A percentile compares a stretch with the other conserved stretches of the same genome.
These are phyloP conservation scores for Sisor rabdophorus DNA, from an alignment of 2,113 vertebrate genomes.

Conservation along the genomic window DNA sequence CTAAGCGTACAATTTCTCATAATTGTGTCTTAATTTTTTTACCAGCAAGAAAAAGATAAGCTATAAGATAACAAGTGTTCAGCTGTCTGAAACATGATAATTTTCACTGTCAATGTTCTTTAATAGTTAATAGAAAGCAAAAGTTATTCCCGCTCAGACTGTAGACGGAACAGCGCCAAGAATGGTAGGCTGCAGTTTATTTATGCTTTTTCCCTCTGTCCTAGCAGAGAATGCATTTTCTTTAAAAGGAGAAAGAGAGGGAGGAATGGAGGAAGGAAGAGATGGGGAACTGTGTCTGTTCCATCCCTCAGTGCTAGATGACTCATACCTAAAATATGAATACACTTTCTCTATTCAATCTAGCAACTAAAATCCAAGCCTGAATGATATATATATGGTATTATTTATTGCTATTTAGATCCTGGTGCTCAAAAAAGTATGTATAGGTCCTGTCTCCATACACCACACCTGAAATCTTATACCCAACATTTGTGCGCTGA, in stretches of 20 bases:
- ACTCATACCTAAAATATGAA: conserved; percentile 47
- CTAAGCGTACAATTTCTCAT: background rate
- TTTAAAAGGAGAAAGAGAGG: conserved; percentile 43
- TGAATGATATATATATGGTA: too few species aligned
- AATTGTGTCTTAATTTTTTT: background rate
- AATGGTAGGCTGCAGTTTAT: background rate
- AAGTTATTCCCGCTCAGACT: background rate
- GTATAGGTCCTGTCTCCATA: too few species aligned
- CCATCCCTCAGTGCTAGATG: conserved; percentile 39
- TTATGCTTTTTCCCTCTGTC: conserved; percentile 36
- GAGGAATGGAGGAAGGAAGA: background rate
- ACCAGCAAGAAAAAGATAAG: too few species aligned
- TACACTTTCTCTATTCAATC: conserved; percentile 18
- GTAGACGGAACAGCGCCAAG: conserved; percentile 9
- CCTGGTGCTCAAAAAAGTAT: too few species aligned
- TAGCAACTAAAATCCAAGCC: conserved; percentile 20
- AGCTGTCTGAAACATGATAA: background rate
- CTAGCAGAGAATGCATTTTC: conserved; percentile 34
- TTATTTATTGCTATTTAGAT: too few species aligned
- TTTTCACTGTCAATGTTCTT: background rate
- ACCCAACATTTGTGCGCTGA: too few species aligned
- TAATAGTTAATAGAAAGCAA: conserved; percentile 16
- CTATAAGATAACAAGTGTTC: too few species aligned
- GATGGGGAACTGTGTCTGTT: conserved; percentile 24
- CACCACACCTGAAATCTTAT: too few species aligned